Percentiles rank a stretch among this genome's conserved stretches.
phyloP scores from a whole-genome alignment of 2,797 vertebrate genomes.

The Otolemur crassicaudatus region DNA sequence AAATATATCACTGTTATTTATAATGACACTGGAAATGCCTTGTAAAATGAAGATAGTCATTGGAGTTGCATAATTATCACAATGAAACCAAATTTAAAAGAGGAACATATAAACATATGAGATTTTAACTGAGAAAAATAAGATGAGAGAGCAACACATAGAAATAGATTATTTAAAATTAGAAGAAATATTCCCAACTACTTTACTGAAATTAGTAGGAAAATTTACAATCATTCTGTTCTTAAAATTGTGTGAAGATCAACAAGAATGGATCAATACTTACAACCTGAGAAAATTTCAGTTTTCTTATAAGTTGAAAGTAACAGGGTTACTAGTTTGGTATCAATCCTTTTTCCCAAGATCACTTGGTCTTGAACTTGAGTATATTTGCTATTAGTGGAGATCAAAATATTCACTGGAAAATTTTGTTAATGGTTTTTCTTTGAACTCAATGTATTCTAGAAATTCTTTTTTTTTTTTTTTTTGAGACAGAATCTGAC shows the following conservation, averaged over 20 bases:
- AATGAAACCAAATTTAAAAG: slow-evolving; percentile 32
- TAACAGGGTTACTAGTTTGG: background rate
- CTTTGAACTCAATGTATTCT: background rate
- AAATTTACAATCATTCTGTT: background rate
- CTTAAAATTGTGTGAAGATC: background rate
- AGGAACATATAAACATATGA: background rate
- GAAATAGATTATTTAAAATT: background rate
- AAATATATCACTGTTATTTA: background rate
- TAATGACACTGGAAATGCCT: slow-evolving; percentile 34
- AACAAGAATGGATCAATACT: background rate
- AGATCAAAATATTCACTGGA: background rate
- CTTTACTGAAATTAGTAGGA: background rate
- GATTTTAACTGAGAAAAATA: background rate
- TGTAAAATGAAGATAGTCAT: slow-evolving; percentile 55
- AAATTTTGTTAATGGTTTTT: background rate
- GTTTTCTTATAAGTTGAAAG: background rate
- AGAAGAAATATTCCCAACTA: background rate
- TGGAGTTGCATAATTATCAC: slow-evolving; percentile 57
- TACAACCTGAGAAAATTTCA: background rate
- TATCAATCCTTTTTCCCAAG: background rate
- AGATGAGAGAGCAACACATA: background rate
- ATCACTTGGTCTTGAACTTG: background rate
- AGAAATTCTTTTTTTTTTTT: background rate
- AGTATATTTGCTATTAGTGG: background rate
- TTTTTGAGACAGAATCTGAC: too few species aligned